Evolutionary conservation across 1,140 invertebrate genomes (phyloP), one percentile per base, ranked within the genome.

Genomic region (Hermetia illucens): DNA sequence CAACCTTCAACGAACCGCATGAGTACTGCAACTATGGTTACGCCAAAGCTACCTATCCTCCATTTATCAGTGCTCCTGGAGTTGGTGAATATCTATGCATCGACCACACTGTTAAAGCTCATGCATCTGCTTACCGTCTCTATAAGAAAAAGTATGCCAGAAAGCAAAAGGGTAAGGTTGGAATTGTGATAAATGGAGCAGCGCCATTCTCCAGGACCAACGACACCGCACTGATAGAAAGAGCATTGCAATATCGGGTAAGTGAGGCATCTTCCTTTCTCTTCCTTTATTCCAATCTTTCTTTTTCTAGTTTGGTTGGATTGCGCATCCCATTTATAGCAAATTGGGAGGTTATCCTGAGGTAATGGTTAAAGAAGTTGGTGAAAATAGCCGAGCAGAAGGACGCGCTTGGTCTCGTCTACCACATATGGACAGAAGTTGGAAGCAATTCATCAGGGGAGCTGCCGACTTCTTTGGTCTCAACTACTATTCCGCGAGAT

Each of bases 251-350:
- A 43, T 75, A 71, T 45, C 45, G 51, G 17, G 68, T 69, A 48
- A 61, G n/a, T n/a, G n/a, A n/a, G n/a, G n/a, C n/a, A n/a, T n/a
- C 36, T n/a, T n/a, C n/a, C n/a, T n/a, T n/a, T 21, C 17, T 9
- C 21, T 4, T 29, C 19, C 6, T 39, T 30, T 38, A 33, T 37
- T 36, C 30, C 33, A n/a, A n/a, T n/a, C n/a, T n/a, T n/a, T n/a
- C n/a, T n/a, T n/a, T 61, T 64, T 32, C n/a, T 49, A 72, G 68
- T 60, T 66, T 33, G 77, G 77, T 9, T 76, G 72, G 74, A 68
- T 66, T 38, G 64, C 69, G 0, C 55, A 78, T 50, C 72, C 72
- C 12, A 69, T 78, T 39, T 70, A 70, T 51, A 65, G 64, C 0
- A 33, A 52, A 33, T 40, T 53, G 0, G 75, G 76, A 0, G 70